Evolutionary conservation across 2,797 vertebrate species (phyloP), one percentile per base, ranked within the genome.

Genomic region (Poeciliopsis infans): DNA sequence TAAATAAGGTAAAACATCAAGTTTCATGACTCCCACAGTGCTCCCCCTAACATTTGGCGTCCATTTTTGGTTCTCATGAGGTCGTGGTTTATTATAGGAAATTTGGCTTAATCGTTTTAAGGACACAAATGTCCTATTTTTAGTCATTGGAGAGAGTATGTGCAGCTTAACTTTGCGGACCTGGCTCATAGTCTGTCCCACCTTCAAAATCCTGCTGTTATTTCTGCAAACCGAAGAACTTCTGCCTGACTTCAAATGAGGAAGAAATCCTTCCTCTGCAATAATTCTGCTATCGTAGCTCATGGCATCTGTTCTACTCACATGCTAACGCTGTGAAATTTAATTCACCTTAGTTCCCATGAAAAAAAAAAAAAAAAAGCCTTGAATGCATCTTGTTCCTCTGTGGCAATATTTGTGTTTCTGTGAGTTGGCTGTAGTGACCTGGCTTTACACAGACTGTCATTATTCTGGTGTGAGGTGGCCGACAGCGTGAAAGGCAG

Each of bases 1-100:
- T 99, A 96, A 99, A 99, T 93, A 98, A 99, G 97, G 98, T 99
- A 95, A 74, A 80, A 47, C 81, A 57, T 72, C 73, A 81, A 88
- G 74, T 82, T 59, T 81, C 91, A 87, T 82, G 85, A 88, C 85
- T 89, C 88, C 87, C 75, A 89, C n/a, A 90, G 86, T 53, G 59
- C 78, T 84, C 85, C 91, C 85, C 55, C 4, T 75, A 86, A 79
- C 64, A 33, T 86, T 83, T 78, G 78, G 43, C 72, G 15, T 87
- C 77, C 72, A 79, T 74, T 47, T 89, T 77, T 51, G 57, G 76
- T 79, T 83, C 87, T 86, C 72, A 2, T 36, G 75, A 88, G 88
- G 74, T 85, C 71, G 82, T 39, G 76, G 86, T 89, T 87, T 77
- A 74, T 90, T 72, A 82, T 83, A 78, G 87, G 86, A 85, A 86